phyloP scores from a whole-genome alignment of 92 coral and sea anemone genomes.

The Nematostella vectensis region DNA sequence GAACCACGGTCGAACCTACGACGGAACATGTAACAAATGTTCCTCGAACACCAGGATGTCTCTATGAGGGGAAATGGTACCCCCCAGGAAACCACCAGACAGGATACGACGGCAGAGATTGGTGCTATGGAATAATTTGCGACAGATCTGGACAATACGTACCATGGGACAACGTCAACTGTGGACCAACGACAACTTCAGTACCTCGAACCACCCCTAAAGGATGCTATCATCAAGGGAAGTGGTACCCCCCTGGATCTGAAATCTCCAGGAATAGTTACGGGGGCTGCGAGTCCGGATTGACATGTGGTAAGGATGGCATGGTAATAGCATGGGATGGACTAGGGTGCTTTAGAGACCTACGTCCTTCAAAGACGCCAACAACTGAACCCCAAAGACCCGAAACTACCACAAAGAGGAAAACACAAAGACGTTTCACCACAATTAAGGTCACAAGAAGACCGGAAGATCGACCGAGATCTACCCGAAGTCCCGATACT shows the following conservation, averaged over 20 bases:
- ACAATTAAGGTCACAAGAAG: too few species aligned
- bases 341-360: too few species aligned
- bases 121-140: conserved; percentile 6
- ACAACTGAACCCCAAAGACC: too few species aligned
- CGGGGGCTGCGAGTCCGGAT: conserved; percentile 4
- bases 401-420: too few species aligned
- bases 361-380: too few species aligned
- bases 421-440: too few species aligned
- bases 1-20: background rate
- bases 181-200: conserved; percentile 3
- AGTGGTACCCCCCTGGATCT: conserved; percentile 25
- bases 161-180: conserved; percentile 38
- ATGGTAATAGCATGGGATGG: conserved; percentile 26
- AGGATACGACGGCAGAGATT: background rate
- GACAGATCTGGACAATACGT: background rate
- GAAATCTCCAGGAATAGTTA: background rate
- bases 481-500: background rate
- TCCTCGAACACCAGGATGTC: conserved; percentile 1
- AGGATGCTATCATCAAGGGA: conserved; percentile 25
- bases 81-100: conserved; percentile 11
- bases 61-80: conserved; percentile 38
- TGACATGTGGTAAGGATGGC: background rate
- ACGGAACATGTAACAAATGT: background rate
- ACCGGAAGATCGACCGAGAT: background rate
- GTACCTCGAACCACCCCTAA: background rate